A percentile compares a stretch with the other conserved stretches of the same genome.
These are phyloP conservation scores for Theristicus caerulescens DNA, from an alignment of 2,113 vertebrate species.

Conservation along the genomic window DNA sequence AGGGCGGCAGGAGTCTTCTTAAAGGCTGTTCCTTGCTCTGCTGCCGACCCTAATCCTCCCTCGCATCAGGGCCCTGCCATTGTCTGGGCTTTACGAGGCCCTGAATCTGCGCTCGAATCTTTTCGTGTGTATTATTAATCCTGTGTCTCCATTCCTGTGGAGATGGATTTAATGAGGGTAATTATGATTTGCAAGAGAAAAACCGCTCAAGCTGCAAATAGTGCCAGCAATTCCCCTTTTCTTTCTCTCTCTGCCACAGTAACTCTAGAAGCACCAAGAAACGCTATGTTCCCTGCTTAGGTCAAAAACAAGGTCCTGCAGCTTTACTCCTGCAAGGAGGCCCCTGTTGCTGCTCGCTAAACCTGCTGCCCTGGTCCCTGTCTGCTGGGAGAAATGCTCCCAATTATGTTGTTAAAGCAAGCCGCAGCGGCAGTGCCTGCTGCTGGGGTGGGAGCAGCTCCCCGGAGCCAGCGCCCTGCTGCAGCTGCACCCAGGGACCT, in stretches of 20 bases:
- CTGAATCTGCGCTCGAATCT: not conserved
- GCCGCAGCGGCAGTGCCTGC: not conserved
- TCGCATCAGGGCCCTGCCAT: not conserved
- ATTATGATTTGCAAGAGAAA: not conserved
- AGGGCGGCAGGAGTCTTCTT: not conserved
- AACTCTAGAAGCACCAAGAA: not conserved
- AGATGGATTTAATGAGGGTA: constrained; percentile 9
- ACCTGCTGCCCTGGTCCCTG: not conserved
- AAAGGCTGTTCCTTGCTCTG: not conserved
- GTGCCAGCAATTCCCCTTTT: not conserved
- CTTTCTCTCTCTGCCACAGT: not conserved
- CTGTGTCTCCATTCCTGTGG: not conserved
- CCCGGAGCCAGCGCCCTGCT: not conserved
- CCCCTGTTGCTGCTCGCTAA: no score
- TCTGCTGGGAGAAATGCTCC: not conserved
- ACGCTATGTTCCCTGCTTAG: rapidly evolving
- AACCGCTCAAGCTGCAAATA: not conserved
- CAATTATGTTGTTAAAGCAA: not conserved
- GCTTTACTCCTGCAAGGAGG: not conserved
- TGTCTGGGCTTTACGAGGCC: not conserved
- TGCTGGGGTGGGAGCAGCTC: not conserved
- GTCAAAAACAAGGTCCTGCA: not conserved
- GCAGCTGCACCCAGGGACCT: not conserved
- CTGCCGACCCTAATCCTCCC: not conserved
- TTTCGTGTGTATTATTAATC: not conserved